Conservation (phyloP, 2,113 vertebrate genomes). For the Montifringilla adamsi region DNA sequence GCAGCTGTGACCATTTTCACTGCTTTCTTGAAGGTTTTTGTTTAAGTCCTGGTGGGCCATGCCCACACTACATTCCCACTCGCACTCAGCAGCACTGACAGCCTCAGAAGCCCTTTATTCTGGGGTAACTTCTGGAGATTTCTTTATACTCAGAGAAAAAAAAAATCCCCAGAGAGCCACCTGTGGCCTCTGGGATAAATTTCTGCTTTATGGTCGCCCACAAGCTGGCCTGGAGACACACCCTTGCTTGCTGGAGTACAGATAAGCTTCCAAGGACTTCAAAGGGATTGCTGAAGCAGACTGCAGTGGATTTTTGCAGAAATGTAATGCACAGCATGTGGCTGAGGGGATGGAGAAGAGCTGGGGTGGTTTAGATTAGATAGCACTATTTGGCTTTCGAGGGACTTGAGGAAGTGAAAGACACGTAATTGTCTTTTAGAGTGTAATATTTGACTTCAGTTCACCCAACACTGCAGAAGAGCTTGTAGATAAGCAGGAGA, state of each 20-base stretch:
- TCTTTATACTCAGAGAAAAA: not conserved
- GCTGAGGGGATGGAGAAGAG: conserved; percentile 36
- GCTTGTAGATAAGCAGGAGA: not conserved
- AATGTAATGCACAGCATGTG: conserved; percentile 34
- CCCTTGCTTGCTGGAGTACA: conserved; percentile 31
- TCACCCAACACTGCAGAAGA: not conserved
- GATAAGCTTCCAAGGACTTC: conserved; percentile 61
- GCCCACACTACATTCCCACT: too few relatives aligned
- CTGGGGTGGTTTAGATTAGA: conserved; percentile 60
- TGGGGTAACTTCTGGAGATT: not conserved
- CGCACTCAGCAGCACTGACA: not conserved
- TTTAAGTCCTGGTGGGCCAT: not conserved
- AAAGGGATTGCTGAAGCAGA: conserved; percentile 54
- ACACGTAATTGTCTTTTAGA: conserved; percentile 42
- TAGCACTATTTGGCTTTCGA: conserved; percentile 46
- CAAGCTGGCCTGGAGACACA: conserved; percentile 10
- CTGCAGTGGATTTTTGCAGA: conserved; percentile 28
- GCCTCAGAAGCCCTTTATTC: not conserved
- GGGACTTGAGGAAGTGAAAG: conserved; percentile 32
- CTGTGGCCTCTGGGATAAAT: conserved; percentile 25
- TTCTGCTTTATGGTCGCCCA: conserved; percentile 9
- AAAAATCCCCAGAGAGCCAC: not conserved
- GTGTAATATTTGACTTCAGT: conserved; percentile 8
- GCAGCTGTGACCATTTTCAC: not conserved
- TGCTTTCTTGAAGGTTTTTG: not conserved